Evolutionary conservation across 2,797 vertebrate species (phyloP).

Genomic region (Nasua narica): DNA sequence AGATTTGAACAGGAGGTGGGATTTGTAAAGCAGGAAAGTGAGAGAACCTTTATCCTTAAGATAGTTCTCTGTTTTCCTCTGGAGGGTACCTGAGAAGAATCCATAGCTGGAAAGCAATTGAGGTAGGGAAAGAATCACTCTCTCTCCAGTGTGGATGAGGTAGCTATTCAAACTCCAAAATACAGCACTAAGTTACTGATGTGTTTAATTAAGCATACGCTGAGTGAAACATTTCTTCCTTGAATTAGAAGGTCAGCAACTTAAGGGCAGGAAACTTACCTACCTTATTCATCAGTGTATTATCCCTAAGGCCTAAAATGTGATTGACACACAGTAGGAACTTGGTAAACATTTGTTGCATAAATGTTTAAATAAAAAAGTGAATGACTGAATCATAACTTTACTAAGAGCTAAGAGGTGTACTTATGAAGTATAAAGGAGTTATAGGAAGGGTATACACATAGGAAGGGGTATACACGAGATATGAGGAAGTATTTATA

Average conservation of each 20-base stretch:
- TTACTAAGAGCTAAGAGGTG: background rate
- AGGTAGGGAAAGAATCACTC: background rate
- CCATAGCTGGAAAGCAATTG: background rate
- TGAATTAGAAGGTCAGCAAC: conserved; percentile 17
- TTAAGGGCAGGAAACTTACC: background rate
- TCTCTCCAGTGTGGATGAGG: background rate
- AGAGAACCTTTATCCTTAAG: background rate
- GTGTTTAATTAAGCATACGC: background rate
- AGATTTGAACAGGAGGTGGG: background rate
- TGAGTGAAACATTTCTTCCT: background rate
- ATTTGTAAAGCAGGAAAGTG: background rate
- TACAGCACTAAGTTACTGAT: background rate
- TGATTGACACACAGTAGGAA: background rate
- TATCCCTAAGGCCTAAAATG: background rate
- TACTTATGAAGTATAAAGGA: background rate
- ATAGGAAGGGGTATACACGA: background rate
- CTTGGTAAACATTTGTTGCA: background rate
- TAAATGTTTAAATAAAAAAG: background rate
- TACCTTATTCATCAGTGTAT: background rate
- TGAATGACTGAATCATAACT: background rate
- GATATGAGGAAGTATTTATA: background rate
- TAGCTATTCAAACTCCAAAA: background rate
- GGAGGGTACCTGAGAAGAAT: background rate
- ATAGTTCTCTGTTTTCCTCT: background rate
- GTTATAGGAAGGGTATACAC: background rate